Evolutionary conservation across 2,113 vertebrate genomes (phyloP), one percentile per base, ranked within the genome.

Genomic region (Peromyscus californicus): DNA sequence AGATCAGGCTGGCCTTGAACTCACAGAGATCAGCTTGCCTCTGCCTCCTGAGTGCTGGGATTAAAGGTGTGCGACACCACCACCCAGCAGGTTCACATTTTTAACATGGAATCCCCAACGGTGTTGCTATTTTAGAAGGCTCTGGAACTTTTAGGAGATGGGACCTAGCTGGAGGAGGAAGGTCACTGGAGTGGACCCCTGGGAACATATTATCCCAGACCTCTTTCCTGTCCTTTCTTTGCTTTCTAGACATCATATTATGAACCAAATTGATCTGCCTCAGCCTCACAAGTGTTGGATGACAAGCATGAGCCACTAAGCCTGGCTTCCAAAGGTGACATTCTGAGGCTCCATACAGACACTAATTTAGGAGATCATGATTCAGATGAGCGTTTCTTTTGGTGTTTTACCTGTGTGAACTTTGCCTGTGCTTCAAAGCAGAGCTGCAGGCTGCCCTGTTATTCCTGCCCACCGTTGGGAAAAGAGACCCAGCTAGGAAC

Each of bases 391-490:
- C 0, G 1, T 54, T 39, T 15, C 0, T 11, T 39, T 57, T 8
- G 9, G n/a, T 84, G 80, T 84, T 42, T 63, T 42, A 63, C 39
- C 17, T 45, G 39, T 65, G 84, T 10, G 17, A 63, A 84, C 57
- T 54, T 13, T 12, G 13, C 13, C 42, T 9, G 42, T 3, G 0
- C 42, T 24, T 63, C 0, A 0, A 45, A 21, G 45, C 24, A 29
- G 24, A 7, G 15, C 61, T 0, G 33, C 8, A 84, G 26, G 59
- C n/a, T 31, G 22, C 24, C 65, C 29, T 51, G 0, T 45, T 33
- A n/a, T 0, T 31, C 16, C 1, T 33, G 4, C 26, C 51, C 42
- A 26, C 2, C 0, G 22, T 51, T 86, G 17, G 45, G 42, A 51
- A 86, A 33, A 72, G 54, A 39, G 3, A 7, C 33, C 31, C 22